Conservation (phyloP, 35 echinoderm and acorn worm species). For the Holothuria glaberrima region DNA sequence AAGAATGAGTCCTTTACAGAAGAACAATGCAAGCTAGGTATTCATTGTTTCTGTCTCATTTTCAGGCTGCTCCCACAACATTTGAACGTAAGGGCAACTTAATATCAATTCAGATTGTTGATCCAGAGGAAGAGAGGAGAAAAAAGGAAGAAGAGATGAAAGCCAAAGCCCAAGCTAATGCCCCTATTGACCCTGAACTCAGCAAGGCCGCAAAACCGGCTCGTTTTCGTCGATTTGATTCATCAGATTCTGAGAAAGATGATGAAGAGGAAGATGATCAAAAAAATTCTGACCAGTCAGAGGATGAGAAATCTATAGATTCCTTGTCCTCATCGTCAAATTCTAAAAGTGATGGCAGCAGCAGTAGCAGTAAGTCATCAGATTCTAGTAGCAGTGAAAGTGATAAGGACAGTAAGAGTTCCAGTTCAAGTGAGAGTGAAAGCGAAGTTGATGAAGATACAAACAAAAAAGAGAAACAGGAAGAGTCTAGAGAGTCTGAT, state of each 20-base stretch:
- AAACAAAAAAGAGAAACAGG: not conserved
- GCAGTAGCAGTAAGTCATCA: constrained; percentile 29
- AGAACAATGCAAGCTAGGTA: too few species aligned
- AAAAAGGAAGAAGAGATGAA: not conserved
- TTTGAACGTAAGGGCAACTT: constrained; percentile 73
- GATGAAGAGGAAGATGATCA: constrained; percentile 37
- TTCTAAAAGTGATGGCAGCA: not conserved
- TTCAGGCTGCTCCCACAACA: constrained; percentile 49
- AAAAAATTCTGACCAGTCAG: not conserved
- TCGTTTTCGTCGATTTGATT: constrained; percentile 84
- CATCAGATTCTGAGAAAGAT: constrained; percentile 63
- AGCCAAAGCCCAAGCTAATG: constrained; percentile 24
- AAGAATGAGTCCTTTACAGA: too few species aligned
- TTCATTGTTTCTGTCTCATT: not conserved
- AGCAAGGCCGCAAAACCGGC: constrained; percentile 40
- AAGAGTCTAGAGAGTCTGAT: not conserved
- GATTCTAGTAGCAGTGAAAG: constrained; percentile 31
- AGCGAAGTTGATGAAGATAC: not conserved
- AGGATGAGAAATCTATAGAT: not conserved
- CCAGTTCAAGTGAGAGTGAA: constrained; percentile 34
- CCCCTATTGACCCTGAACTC: not conserved
- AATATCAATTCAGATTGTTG: constrained; percentile 77
- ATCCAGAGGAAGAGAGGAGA: constrained; percentile 45
- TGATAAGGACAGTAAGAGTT: constrained; percentile 49
- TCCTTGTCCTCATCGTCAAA: not conserved